Conservation (phyloP, 2,888 invertebrate species). For the Cosmopolites sordidus region DNA sequence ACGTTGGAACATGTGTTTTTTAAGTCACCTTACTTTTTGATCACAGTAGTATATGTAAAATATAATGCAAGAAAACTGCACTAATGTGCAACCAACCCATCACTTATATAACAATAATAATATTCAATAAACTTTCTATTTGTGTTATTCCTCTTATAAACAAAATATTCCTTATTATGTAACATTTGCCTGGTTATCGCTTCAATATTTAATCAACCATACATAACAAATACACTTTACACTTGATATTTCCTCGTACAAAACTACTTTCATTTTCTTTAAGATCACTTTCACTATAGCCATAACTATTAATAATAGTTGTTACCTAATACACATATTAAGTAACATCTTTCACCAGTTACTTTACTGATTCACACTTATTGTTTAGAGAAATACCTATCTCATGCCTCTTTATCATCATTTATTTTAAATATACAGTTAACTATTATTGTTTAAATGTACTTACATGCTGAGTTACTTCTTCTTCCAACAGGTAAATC, state of each 20-base stretch:
- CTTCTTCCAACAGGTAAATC: slow-evolving; percentile 73
- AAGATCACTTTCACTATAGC: background rate
- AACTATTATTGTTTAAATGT: background rate
- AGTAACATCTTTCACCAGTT: background rate
- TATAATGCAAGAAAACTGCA: too few relatives aligned
- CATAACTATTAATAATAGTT: background rate
- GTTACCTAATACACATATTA: slow-evolving; percentile 1
- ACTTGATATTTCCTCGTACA: background rate
- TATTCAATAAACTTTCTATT: too few relatives aligned
- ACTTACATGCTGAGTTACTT: slow-evolving; percentile 88
- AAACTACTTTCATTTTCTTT: slow-evolving; percentile 2
- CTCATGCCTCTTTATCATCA: background rate
- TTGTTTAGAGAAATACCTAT: background rate
- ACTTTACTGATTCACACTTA: too few relatives aligned
- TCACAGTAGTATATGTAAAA: too few relatives aligned
- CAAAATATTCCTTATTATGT: too few relatives aligned
- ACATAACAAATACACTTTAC: background rate
- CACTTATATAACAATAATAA: too few relatives aligned
- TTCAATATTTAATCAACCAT: background rate
- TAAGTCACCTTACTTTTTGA: too few relatives aligned
- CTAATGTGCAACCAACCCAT: too few relatives aligned
- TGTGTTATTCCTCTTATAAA: too few relatives aligned
- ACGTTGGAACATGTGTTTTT: too few relatives aligned
- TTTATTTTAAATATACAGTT: background rate
- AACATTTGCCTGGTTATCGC: too few relatives aligned